Evolutionary conservation across 2,888 invertebrate genomes (phyloP), one percentile per base, ranked within the genome.

Genomic region (Amblyjoppa proteus): DNA sequence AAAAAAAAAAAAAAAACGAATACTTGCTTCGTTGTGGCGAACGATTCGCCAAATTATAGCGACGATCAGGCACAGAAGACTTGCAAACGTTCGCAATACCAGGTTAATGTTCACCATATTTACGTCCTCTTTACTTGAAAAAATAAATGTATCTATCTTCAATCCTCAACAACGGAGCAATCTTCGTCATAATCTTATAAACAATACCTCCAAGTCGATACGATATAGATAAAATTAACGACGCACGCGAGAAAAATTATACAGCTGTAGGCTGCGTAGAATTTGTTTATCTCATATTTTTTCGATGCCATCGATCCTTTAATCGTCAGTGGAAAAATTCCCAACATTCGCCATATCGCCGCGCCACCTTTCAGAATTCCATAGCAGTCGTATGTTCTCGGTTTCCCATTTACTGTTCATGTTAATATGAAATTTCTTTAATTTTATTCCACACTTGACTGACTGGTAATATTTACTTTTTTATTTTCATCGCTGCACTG

Each of bases 261-360:
- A 49, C 31, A 25, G 25, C 81, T 49, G 45, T 85, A 79, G 28
- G 20, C 38, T 4, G 73, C 71, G 51, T 71, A 69, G 28, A 73
- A 80, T 80, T 81, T 85, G 53, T 76, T 81, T 13, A 81, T 38
- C 0, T 16, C 34, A 28, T 81, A 41, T 41, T 79, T 64, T 79
- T 56, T 68, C 9, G 9, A 31, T 11, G 79, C 76, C 28, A 56
- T 49, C 6, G 76, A 31, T 5, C 38, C n/a, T 3, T 31, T 51
- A 16, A 88, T 41, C 34, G 70, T 76, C 7, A 83, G 61, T 11
- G 87, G 87, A 61, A 87, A 88, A 20, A 81, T 31, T 53, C 81
- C 87, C 3, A 68, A 9, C 13, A 82, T 0, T 5, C 85, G 86
- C 87, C 87, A 88, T 49, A 88, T 83, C 64, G 66, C 69, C 3